These are phyloP conservation scores for Cataglyphis rosenhaueri DNA, from an alignment of 2,888 invertebrate species.

Conservation along the genomic window DNA sequence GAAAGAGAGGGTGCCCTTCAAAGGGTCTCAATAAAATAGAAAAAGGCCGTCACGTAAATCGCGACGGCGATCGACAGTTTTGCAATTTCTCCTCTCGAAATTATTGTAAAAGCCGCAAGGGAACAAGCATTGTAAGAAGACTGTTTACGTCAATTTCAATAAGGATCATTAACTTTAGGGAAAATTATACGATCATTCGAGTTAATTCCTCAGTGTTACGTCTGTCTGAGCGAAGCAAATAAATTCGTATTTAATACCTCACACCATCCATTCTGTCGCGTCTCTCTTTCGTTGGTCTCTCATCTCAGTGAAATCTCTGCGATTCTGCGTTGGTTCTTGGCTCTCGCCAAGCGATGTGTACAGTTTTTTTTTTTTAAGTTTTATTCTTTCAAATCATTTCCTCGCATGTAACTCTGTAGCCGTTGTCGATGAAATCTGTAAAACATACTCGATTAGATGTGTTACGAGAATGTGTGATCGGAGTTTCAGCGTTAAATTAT, in stretches of 20 bases:
- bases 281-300: constrained; percentile 11
- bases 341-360: background rate
- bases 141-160: constrained; percentile 85
- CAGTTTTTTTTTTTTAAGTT: constrained; percentile 12
- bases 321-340: background rate
- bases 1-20: background rate
- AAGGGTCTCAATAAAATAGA: constrained; percentile 4
- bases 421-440: constrained; percentile 32
- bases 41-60: background rate
- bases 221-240: constrained; percentile 61
- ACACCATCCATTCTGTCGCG: constrained; percentile 28
- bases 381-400: constrained; percentile 28
- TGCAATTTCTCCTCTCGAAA: constrained; percentile 77
- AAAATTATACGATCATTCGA: constrained; percentile 74
- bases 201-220: constrained; percentile 69
- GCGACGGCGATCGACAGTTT: constrained; percentile 79
- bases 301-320: background rate
- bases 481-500: constrained; percentile 50
- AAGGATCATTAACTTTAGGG: constrained; percentile 81
- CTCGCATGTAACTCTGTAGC: constrained; percentile 32
- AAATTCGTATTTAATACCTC: constrained; percentile 81
- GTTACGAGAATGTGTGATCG: constrained; percentile 35
- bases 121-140: constrained; percentile 84
- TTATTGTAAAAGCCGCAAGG: constrained; percentile 78
- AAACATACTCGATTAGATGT: constrained; percentile 43